Base-by-base conservation (phyloP, 2,888 invertebrate genomes). In the Altica lythri region DNA sequence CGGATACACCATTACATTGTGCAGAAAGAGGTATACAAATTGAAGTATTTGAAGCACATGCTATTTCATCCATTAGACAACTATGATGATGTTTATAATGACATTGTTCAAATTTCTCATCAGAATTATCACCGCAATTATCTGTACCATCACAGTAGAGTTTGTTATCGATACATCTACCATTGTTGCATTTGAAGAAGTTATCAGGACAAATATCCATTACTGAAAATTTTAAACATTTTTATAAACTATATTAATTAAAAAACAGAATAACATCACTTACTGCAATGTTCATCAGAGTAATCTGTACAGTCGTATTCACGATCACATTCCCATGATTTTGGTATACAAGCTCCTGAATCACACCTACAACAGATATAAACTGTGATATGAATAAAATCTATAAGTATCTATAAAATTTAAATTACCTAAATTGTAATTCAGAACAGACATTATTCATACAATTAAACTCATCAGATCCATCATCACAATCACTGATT, bases 271-370 rank as follows among this genome's bases (percentile, higher is more conserved):
- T n/a, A n/a, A n/a, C n/a, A n/a, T 30, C 53, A 69, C 71, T 70
- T 72, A 80, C 82, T 76, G 8, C 81, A 84, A 53, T 83, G 81
- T 72, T 92, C 91, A 65, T 91, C 91, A 0, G 87, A 86, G 8
- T 76, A 78, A 72, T 93, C 92, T 0, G 71, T 64, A 70, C 94
- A 95, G 74, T 95, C 92, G 35, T 78, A 75, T n/a, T 81, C 78
- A 0, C 82, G 82, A 71, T 95, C 88, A 72, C 93, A 93, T 35
- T 85, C 82, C 78, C 82, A 83, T 42, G 73, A 77, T 53, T 82
- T 75, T 3, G 84, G 81, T 44, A 94, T 83, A 68, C 94, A 94
- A 13, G 81, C 77, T 1, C 86, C 86, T 58, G 82, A 81, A 16
- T 75, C 75, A 69, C 92, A 92, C 56, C 83, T 83, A 70, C 81